Evolutionary conservation across 2,113 vertebrate genomes (phyloP).

Genomic region (Pomatostomus ruficeps): DNA sequence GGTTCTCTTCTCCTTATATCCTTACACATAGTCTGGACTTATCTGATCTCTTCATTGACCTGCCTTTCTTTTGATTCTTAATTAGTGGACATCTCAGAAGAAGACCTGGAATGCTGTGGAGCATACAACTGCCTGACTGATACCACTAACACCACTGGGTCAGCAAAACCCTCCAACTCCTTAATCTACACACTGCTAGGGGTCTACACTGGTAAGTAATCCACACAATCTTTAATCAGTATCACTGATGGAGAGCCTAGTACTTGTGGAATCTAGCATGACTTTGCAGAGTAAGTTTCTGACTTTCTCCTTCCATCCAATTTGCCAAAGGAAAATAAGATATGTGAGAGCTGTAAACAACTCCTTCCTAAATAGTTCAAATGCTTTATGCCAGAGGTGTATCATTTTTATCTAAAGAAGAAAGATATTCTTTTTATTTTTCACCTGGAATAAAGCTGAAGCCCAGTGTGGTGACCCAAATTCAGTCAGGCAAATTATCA

Average conservation of each 20-base stretch:
- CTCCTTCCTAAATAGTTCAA: neutral
- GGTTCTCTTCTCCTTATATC: neutral
- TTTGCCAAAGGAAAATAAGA: neutral
- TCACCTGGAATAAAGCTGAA: neutral
- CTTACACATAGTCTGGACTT: neutral
- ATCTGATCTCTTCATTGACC: neutral
- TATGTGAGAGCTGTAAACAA: neutral
- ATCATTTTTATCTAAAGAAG: neutral
- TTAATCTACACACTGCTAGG: constrained; percentile 85
- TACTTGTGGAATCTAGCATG: neutral
- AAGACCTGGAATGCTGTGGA: constrained; percentile 78
- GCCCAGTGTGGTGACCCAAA: neutral
- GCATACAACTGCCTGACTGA: constrained; percentile 72
- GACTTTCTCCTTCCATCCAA: neutral
- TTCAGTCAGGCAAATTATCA: neutral
- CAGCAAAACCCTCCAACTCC: constrained; percentile 42
- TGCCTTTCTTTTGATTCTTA: neutral
- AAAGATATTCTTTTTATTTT: neutral
- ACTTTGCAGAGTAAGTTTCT: neutral
- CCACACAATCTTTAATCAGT: neutral
- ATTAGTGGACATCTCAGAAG: constrained; percentile 71
- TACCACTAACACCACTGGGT: constrained; percentile 26
- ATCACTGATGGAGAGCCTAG: neutral
- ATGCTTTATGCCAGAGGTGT: neutral
- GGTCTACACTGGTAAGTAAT: constrained; percentile 84